Percentiles rank a stretch among this genome's conserved stretches.
Evolutionary conservation across 2,797 vertebrate genomes (phyloP).

Genomic region (Microctenopoma stevenorrisi): DNA sequence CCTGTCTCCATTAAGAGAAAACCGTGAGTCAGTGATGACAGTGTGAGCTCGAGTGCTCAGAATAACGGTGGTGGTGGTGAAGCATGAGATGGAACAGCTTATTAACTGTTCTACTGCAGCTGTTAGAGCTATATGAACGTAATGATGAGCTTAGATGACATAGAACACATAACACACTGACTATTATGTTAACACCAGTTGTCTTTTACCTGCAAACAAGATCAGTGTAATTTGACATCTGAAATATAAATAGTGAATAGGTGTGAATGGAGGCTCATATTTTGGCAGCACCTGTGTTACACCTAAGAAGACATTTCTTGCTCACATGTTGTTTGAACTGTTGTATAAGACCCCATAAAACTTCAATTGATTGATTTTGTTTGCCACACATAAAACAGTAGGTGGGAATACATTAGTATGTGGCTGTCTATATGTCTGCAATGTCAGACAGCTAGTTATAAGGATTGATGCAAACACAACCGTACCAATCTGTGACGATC

Average conservation of each 20-base stretch:
- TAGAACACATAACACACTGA: background rate
- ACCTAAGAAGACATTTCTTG: too few relatives aligned
- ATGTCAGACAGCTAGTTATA: background rate
- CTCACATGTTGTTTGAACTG: background rate
- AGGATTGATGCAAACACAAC: background rate
- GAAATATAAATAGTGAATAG: background rate
- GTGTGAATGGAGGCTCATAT: background rate
- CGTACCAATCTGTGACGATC: background rate
- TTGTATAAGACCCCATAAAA: conserved; percentile 28
- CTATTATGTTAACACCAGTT: conserved; percentile 1
- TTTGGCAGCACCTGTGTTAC: background rate
- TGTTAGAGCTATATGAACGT: conserved; percentile 38
- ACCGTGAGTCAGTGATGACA: conserved; percentile 41
- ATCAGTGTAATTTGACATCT: conserved; percentile 7
- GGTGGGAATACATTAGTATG: background rate
- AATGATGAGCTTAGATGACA: conserved; percentile 19
- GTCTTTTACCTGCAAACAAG: conserved; percentile 14
- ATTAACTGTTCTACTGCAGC: conserved; percentile 15
- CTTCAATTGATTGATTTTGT: conserved; percentile 20
- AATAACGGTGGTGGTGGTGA: conserved; percentile 34
- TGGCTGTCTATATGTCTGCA: conserved; percentile 7
- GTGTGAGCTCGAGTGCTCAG: conserved; percentile 25
- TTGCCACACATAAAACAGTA: conserved; percentile 8
- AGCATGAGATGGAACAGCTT: conserved; percentile 16
- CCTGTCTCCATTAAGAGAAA: conserved; percentile 42